Evolutionary conservation across 2,888 invertebrate genomes (phyloP).

Genomic region (Chaetoderma sp.): DNA sequence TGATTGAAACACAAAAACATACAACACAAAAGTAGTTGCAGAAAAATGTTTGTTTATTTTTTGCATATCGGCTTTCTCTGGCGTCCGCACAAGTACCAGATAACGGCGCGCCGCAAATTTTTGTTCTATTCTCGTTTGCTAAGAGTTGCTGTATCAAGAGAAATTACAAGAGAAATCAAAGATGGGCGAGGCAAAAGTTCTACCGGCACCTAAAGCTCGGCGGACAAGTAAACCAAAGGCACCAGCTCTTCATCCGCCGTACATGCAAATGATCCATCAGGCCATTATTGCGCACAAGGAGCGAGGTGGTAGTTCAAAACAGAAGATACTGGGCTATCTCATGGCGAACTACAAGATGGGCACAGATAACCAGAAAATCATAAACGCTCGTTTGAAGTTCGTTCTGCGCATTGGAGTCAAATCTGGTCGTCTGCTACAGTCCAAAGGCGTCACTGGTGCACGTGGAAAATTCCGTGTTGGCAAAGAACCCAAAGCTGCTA

Average conservation of each 20-base stretch:
- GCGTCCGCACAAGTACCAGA: too few species aligned
- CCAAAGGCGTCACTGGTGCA: constrained; percentile 38
- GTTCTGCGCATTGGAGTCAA: constrained; percentile 57
- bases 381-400: constrained; percentile 54
- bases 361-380: constrained; percentile 35
- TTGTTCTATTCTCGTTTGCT: too few species aligned
- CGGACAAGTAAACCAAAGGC: constrained; percentile 41
- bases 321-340: constrained; percentile 67
- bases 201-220: constrained; percentile 24
- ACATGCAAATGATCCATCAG: constrained; percentile 62
- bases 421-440: constrained; percentile 51
- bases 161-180: too few species aligned
- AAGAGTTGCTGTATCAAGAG: too few species aligned
- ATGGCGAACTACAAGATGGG: constrained; percentile 59
- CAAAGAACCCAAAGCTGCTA: constrained; percentile 21
- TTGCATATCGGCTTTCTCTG: too few species aligned
- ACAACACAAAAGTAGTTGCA: too few species aligned
- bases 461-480: constrained; percentile 38
- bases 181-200: too few species aligned
- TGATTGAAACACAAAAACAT: too few species aligned
- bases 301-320: constrained; percentile 62
- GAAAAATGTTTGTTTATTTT: too few species aligned
- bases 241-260: constrained; percentile 46
- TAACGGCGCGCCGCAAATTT: too few species aligned
- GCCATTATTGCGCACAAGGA: constrained; percentile 64